Evolutionary conservation across 2,888 invertebrate species (phyloP), one percentile per base, ranked within the genome.

Genomic region (Lasioglossum vierecki): DNA sequence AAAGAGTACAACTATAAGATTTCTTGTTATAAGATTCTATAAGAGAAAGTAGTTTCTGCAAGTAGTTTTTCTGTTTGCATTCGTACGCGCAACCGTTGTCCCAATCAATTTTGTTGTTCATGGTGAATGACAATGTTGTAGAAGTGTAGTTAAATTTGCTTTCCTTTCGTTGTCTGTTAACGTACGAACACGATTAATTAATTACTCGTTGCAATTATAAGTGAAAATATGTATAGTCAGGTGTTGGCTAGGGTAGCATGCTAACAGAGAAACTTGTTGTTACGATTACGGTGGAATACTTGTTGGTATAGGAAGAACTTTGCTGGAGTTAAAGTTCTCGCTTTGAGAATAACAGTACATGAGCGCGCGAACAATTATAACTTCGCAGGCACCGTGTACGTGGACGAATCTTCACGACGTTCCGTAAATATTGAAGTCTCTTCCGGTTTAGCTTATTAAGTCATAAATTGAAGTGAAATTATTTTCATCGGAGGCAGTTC

Each of bases 261-360:
- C 26, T 72, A 44, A 70, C 9, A n/a, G 53, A 75, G 79, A 66
- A 74, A 75, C 68, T 68, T 68, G 66, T 80, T 80, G 79, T 74
- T 72, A 41, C 30, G 22, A 53, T 49, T 75, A 22, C 70, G 26
- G 39, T 41, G 49, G 66, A 68, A 66, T 74, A 53, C 74, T 75
- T 53, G 79, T 74, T 74, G 15, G 53, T 22, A 39, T 41, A 41
- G 44, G 41, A 78, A 60, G 71, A 60, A 78, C 74, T n/a, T 46
- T 9, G 70, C 22, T 22, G 70, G 22, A 41, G 70, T n/a, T 70
- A 22, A 35, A 70, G 70, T 41, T 39, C 5, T 11, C 41, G 70
- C 66, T 66, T 35, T 22, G 66, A 66, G 66, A 66, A 66, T 66
- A 66, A 66, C 66, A 66, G 66, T 18, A 18, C 66, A 35, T 35